These are phyloP conservation scores for Rachycentron canadum DNA, from an alignment of 2,797 vertebrate species.

Conservation along the genomic window DNA sequence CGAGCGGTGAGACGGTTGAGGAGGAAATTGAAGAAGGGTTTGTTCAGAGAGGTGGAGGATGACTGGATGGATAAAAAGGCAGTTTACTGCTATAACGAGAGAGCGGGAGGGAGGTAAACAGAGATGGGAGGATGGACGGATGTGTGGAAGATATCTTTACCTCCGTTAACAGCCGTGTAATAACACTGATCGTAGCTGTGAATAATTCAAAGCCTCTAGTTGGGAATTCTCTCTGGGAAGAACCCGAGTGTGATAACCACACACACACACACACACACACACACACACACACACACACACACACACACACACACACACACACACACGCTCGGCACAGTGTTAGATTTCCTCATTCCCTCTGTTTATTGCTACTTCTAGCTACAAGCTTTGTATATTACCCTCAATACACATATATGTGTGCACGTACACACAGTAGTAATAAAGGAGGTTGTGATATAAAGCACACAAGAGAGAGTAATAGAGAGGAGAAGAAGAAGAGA, in stretches of 20 bases:
- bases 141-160: conserved; percentile 65
- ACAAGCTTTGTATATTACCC: conserved; percentile 23
- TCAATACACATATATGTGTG: neutral
- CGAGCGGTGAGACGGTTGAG: conserved; percentile 35
- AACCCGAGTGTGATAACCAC: conserved; percentile 51
- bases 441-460: conserved; percentile 25
- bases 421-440: neutral
- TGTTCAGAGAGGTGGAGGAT: conserved; percentile 42
- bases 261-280: conserved; percentile 28
- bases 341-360: conserved; percentile 23
- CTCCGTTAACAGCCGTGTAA: conserved; percentile 80
- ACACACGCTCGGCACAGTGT: neutral
- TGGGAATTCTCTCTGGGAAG: conserved; percentile 70
- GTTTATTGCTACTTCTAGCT: conserved; percentile 37
- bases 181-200: conserved; percentile 78
- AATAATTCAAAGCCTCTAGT: conserved; percentile 80
- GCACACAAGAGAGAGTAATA: conserved; percentile 2
- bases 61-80: conserved; percentile 61
- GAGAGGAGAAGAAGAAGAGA: conserved; percentile 9
- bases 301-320: conserved; percentile 3
- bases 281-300: conserved; percentile 4
- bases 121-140: conserved; percentile 55
- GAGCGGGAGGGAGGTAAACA: conserved; percentile 35
- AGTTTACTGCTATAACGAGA: conserved; percentile 65
- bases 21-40: conserved; percentile 69